phyloP scores from a whole-genome alignment of 1,140 invertebrate genomes.

The Micrasema minimum region DNA sequence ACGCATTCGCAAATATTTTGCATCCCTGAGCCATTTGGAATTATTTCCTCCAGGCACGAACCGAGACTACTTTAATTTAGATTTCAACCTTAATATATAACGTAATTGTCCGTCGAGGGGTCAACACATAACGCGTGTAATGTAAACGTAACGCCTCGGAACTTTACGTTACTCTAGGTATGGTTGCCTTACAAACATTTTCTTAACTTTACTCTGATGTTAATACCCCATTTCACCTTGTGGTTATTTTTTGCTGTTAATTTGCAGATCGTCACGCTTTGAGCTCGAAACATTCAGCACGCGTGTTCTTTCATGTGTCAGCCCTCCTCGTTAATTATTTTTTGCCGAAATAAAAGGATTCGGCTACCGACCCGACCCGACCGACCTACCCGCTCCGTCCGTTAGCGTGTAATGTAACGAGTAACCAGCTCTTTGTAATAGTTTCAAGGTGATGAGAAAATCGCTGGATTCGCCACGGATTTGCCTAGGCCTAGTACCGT shows the following conservation, averaged over 20 bases:
- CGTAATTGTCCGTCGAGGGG: neutral
- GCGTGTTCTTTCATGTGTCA: constrained; percentile 14
- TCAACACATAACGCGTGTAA: neutral
- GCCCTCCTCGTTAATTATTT: constrained; percentile 6
- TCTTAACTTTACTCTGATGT: neutral
- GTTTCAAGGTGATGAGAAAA: neutral
- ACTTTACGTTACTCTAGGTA: too few relatives aligned
- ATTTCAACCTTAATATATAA: neutral
- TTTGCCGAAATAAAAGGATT: neutral
- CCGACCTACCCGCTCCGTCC: constrained; percentile 3
- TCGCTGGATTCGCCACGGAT: constrained; percentile 4
- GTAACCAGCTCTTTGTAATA: neutral
- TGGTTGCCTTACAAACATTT: neutral
- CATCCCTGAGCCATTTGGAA: neutral
- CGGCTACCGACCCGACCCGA: constrained; percentile 7
- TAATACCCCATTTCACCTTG: neutral
- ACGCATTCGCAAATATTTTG: constrained; percentile 2
- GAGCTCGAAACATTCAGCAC: constrained; percentile 1
- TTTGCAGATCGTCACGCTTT: neutral
- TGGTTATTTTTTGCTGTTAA: neutral
- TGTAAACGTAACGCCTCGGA: too few relatives aligned
- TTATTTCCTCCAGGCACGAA: neutral
- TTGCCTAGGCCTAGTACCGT: neutral
- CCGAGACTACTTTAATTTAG: neutral
- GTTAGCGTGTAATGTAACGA: neutral